These are phyloP conservation scores for Dascyllus trimaculatus DNA, from an alignment of 2,113 vertebrate genomes.

Conservation along the genomic window DNA sequence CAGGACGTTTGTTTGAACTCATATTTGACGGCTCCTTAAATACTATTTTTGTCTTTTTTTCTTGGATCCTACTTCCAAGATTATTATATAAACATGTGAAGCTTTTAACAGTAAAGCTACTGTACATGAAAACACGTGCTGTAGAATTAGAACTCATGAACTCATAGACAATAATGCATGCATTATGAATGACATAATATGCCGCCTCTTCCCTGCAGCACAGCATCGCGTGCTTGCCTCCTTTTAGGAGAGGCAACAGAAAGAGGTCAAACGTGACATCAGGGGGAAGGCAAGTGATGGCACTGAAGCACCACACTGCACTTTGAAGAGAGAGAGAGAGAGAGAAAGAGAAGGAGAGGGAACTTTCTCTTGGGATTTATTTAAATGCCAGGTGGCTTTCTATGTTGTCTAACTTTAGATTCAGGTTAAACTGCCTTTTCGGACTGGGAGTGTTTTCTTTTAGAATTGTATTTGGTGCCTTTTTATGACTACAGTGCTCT, in stretches of 20 bases:
- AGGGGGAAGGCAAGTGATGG: slow-evolving; percentile 70
- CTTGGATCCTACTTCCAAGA: neutral
- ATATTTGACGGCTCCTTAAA: neutral
- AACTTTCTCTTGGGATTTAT: slow-evolving; percentile 68
- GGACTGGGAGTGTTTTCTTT: neutral
- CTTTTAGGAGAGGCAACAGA: slow-evolving; percentile 76
- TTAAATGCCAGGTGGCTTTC: slow-evolving; percentile 72
- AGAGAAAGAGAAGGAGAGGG: slow-evolving; percentile 25
- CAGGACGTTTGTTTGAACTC: neutral
- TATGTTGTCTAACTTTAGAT: slow-evolving; percentile 45
- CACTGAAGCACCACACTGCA: slow-evolving; percentile 61
- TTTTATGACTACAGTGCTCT: neutral
- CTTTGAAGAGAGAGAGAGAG: slow-evolving; percentile 59
- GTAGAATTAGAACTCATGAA: slow-evolving; percentile 51
- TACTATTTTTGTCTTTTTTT: neutral
- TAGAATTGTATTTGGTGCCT: neutral
- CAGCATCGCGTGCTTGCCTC: slow-evolving; percentile 74
- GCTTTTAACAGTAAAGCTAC: neutral
- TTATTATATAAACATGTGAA: neutral
- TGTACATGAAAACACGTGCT: neutral
- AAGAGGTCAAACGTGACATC: slow-evolving; percentile 83
- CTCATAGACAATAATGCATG: slow-evolving; percentile 53
- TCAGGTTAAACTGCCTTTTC: slow-evolving; percentile 31
- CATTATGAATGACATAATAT: slow-evolving; percentile 72
- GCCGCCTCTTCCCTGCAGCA: slow-evolving; percentile 33